These are phyloP conservation scores for Elegia similella DNA, from an alignment of 2,888 invertebrate species.

Conservation along the genomic window DNA sequence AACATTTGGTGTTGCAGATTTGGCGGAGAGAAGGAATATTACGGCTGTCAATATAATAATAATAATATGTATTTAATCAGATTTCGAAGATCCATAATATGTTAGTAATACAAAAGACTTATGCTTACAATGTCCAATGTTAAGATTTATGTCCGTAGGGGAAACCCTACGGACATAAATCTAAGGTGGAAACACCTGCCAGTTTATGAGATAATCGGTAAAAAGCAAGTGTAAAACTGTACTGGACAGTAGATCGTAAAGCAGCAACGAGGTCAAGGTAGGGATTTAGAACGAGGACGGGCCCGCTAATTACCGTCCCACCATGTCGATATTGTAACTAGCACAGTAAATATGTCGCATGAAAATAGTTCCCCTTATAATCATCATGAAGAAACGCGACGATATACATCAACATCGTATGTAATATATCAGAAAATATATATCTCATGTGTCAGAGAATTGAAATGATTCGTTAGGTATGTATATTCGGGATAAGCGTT, in stretches of 20 bases:
- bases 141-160: conserved; percentile 40
- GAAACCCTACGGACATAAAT: too few species aligned
- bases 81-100: too few species aligned
- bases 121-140: conserved; percentile 31
- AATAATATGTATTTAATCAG: too few species aligned
- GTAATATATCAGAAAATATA: neutral
- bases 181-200: too few species aligned
- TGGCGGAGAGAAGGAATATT: conserved; percentile 8
- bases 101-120: too few species aligned
- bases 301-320: conserved; percentile 66
- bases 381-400: conserved; percentile 10
- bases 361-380: conserved; percentile 14
- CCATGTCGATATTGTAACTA: conserved; percentile 43
- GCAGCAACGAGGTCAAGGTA: conserved; percentile 74
- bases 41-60: too few species aligned
- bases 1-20: neutral
- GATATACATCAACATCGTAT: too few species aligned
- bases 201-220: conserved; percentile 48
- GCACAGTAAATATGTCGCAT: conserved; percentile 31
- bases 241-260: conserved; percentile 64
- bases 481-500: neutral
- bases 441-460: neutral
- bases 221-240: conserved; percentile 61
- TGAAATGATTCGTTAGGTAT: too few species aligned
- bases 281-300: conserved; percentile 66